Evolutionary conservation across 1,140 invertebrate species (phyloP).

Genomic region (Drosophila santomea): DNA sequence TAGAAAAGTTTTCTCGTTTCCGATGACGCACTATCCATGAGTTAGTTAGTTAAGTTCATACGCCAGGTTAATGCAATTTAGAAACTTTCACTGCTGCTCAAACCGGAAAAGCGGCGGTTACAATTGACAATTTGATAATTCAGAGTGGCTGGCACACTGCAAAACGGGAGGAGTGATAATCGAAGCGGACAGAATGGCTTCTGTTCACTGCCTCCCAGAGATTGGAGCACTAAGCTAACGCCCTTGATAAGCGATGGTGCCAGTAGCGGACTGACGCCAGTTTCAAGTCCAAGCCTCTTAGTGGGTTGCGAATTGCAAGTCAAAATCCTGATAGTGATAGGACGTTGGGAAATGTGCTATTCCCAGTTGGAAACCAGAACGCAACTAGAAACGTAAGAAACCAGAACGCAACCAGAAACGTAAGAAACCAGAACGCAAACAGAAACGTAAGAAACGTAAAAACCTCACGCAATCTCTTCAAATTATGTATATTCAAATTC

Average conservation of each 20-base stretch:
- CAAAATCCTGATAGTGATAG: background rate
- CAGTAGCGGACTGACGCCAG: slow-evolving; percentile 39
- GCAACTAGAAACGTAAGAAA: too few species aligned
- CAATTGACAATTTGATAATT: background rate
- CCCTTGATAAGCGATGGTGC: slow-evolving; percentile 39
- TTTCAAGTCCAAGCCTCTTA: slow-evolving; percentile 7
- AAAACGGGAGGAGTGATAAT: slow-evolving; percentile 1
- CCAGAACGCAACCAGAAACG: too few species aligned
- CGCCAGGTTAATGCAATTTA: background rate
- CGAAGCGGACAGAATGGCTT: background rate
- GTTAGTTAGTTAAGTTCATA: background rate
- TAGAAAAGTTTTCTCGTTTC: background rate
- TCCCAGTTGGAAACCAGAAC: too few species aligned
- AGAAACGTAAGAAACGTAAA: too few species aligned
- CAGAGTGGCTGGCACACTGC: background rate
- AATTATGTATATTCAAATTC: too few species aligned
- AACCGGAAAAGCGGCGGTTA: slow-evolving; percentile 4
- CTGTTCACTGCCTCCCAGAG: slow-evolving; percentile 4
- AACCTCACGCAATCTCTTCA: too few species aligned
- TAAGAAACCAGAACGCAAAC: too few species aligned
- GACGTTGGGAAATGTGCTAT: background rate
- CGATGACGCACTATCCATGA: background rate
- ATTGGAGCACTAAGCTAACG: slow-evolving; percentile 10
- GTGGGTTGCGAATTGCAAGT: background rate
- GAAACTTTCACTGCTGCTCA: background rate